phyloP scores from a whole-genome alignment of 2,888 invertebrate species.

The Camponotus fellah region DNA sequence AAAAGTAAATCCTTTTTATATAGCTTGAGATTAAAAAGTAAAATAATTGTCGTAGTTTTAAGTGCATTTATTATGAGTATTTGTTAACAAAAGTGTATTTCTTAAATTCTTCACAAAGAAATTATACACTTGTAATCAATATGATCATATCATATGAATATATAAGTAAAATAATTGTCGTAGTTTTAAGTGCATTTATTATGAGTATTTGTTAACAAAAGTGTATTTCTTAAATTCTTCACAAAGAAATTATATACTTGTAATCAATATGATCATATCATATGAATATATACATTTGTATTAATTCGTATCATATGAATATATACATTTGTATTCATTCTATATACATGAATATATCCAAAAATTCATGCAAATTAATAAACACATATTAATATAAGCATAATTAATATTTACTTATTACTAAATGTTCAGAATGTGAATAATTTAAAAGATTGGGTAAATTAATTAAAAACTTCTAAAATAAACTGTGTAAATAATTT shows the following conservation, averaged over 20 bases:
- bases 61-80: neutral
- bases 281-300: too few relatives aligned
- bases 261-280: neutral
- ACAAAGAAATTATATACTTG: neutral
- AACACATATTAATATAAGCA: neutral
- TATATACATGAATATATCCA: too few relatives aligned
- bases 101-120: neutral
- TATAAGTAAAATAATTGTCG: neutral
- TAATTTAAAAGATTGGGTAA: neutral
- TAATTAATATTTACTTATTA: neutral
- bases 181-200: neutral
- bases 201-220: neutral
- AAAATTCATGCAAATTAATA: neutral
- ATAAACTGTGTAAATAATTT: constrained; percentile 23
- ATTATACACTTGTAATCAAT: neutral
- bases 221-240: neutral
- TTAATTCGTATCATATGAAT: too few relatives aligned
- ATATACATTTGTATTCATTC: neutral
- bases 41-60: neutral
- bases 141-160: neutral
- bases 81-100: neutral
- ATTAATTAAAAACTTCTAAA: neutral
- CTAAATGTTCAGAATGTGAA: neutral
- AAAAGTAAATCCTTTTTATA: neutral
- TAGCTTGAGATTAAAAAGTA: neutral